phyloP scores from a whole-genome alignment of 2,113 vertebrate species.

The Coptodon bakossiorum region DNA sequence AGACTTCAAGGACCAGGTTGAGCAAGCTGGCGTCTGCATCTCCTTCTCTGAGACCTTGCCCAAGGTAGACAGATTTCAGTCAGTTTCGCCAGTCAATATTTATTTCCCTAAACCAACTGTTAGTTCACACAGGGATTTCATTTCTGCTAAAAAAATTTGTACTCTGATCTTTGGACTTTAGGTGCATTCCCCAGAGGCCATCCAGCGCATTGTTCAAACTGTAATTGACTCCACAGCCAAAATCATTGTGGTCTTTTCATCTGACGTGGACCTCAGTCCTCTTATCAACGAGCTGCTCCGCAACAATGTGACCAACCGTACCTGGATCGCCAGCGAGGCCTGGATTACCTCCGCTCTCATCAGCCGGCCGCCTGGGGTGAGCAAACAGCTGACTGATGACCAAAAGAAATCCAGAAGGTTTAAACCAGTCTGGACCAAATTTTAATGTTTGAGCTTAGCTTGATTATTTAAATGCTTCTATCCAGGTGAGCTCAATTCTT shows the following conservation, averaged over 20 bases:
- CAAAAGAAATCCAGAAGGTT: background rate
- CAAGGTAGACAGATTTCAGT: slow-evolving; percentile 51
- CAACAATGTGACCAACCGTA: slow-evolving; percentile 76
- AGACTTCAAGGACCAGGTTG: slow-evolving; percentile 76
- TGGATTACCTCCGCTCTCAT: slow-evolving; percentile 82
- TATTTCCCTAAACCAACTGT: background rate
- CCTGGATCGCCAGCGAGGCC: slow-evolving; percentile 81
- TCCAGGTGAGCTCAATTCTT: slow-evolving; percentile 62
- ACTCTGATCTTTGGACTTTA: background rate
- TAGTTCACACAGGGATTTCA: background rate
- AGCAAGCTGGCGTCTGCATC: slow-evolving; percentile 77
- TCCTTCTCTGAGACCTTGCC: slow-evolving; percentile 81
- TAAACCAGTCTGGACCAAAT: background rate
- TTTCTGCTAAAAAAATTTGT: background rate
- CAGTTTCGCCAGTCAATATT: background rate
- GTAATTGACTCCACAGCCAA: slow-evolving; percentile 73
- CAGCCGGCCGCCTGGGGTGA: slow-evolving; percentile 69
- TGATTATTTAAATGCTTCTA: background rate
- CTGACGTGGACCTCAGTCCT: slow-evolving; percentile 79
- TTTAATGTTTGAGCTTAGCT: background rate
- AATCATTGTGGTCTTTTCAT: slow-evolving; percentile 80
- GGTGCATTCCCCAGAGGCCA: slow-evolving; percentile 62
- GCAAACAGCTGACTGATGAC: background rate
- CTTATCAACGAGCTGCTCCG: slow-evolving; percentile 70
- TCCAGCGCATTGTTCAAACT: slow-evolving; percentile 64